Evolutionary conservation across 1,140 invertebrate species (phyloP).

Genomic region (Planococcus citri): DNA sequence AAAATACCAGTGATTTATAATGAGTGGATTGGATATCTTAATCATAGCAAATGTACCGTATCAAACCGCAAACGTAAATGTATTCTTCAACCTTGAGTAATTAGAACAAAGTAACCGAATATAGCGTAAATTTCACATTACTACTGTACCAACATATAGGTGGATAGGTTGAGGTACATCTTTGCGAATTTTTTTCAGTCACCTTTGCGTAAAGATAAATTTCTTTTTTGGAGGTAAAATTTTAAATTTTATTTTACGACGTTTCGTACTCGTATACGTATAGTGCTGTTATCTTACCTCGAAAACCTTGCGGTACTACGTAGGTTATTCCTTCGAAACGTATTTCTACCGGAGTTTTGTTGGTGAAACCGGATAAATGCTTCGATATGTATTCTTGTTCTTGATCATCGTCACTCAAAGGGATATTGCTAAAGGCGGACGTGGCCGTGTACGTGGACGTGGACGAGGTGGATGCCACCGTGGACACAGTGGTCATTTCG

Average conservation of each 20-base stretch:
- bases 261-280: no score
- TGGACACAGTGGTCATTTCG: not conserved
- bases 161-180: no score
- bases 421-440: not conserved
- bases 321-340: slow-evolving; percentile 4
- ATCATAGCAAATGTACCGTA: not conserved
- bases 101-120: not conserved
- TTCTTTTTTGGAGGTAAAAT: no score
- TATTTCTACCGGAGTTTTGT: not conserved
- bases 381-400: not conserved
- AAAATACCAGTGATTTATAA: not conserved
- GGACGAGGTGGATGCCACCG: not conserved
- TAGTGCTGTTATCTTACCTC: slow-evolving; percentile 1
- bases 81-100: not conserved
- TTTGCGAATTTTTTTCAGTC: no score
- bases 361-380: not conserved
- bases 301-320: not conserved
- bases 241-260: no score
- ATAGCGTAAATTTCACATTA: no score
- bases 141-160: no score
- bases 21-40: not conserved
- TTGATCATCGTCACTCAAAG: not conserved
- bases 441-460: no score
- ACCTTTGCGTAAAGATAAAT: no score
- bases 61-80: not conserved